Evolutionary conservation across 2,797 vertebrate genomes (phyloP).

Genomic region (Smutsia gigantea): DNA sequence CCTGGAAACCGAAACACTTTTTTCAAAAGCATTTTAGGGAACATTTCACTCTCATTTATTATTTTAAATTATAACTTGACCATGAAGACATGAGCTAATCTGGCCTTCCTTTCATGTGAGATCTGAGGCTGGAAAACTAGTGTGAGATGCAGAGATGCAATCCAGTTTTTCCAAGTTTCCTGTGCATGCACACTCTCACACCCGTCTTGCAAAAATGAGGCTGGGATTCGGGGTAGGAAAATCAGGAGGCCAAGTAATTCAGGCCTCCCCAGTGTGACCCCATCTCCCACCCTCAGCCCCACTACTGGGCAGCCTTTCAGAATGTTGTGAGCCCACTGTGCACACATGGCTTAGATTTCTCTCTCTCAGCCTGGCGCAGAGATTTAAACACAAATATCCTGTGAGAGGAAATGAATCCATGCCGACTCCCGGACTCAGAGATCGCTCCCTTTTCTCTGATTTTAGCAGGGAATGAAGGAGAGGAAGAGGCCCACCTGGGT

Average conservation of each 20-base stretch:
- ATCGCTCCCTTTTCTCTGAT: background rate
- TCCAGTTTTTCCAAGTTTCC: background rate
- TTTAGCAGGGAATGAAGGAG: background rate
- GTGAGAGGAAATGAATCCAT: conserved; percentile 47
- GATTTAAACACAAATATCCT: conserved; percentile 64
- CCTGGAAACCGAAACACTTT: background rate
- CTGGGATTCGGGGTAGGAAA: background rate
- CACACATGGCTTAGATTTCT: conserved; percentile 66
- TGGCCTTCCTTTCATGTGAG: background rate
- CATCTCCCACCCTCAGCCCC: background rate
- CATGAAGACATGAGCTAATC: background rate
- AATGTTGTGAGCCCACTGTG: rapidly evolving
- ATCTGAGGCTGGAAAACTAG: background rate
- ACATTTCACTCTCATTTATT: background rate
- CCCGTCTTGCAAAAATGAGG: background rate
- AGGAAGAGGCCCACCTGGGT: background rate
- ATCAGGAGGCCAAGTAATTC: background rate
- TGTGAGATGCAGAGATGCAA: background rate
- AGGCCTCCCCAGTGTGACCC: background rate
- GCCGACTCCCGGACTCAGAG: background rate
- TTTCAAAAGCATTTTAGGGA: background rate
- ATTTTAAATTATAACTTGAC: background rate
- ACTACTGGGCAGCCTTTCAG: background rate
- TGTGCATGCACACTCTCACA: rapidly evolving
- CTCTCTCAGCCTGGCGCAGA: background rate